Base-by-base conservation (phyloP, 1,140 invertebrate species). In the Cotesia vestalis region DNA sequence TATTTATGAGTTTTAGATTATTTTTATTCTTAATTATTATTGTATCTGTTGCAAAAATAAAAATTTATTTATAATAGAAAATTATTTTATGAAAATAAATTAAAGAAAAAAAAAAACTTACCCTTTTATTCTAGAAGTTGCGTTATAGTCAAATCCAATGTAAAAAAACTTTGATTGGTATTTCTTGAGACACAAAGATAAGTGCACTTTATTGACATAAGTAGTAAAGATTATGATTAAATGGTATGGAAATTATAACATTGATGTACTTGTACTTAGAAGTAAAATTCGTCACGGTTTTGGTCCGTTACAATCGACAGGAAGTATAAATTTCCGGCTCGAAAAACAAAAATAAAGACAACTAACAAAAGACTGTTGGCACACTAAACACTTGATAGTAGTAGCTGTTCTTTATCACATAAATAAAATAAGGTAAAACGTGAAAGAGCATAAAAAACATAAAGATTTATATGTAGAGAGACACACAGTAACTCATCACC, bases 261-360 rank as follows among this genome's bases (percentile, higher is more conserved):
- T 27, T 27, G 27, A 27, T 27, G 27, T 2, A 27, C 27, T 27
- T 27, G 27, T 27, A 27, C 27, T 27, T n/a, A 51, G 4, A n/a
- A 67, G 51, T 27, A 5, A 55, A 52, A 34, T 46, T 67, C 66
- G 66, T 67, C 51, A 55, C 52, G 66, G 66, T 51, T 64, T 67
- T 8, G 36, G 27, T 34, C 66, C 46, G 52, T 67, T 38, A 67
- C 66, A 53, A 67, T 67, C 51, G 46, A 67, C 66, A 67, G 66
- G 66, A 67, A 67, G 66, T 46, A 14, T 12, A 27, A 67, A 67
- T 67, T 67, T 67, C 66, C 66, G 66, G 66, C 52, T 51, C 38
- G 40, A 64, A 51, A 51, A 36, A 64, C 40, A 64, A 67, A 67
- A 67, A 35, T 51, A 67, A 67, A 53, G 46, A 51, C 27, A 35